These are phyloP conservation scores for Tapirus terrestris DNA, from an alignment of 2,113 vertebrate species.

Conservation along the genomic window DNA sequence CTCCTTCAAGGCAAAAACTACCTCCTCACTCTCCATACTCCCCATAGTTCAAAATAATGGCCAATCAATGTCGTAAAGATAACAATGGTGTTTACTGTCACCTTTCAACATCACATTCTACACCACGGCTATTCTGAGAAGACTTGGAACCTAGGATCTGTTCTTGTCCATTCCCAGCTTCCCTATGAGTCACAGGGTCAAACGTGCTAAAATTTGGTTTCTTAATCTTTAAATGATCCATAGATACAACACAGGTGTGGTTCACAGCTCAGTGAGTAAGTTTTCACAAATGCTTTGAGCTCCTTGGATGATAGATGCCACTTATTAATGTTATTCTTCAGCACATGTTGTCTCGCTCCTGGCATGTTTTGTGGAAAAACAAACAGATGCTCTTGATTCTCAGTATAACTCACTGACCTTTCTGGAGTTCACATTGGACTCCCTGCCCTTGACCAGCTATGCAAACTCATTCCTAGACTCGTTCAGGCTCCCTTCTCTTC, in stretches of 20 bases:
- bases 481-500: background rate
- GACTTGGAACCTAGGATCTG: background rate
- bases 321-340: background rate
- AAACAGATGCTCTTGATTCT: background rate
- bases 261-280: background rate
- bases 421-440: background rate
- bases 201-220: background rate
- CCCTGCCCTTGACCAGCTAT: background rate
- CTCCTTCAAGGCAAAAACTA: background rate
- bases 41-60: background rate
- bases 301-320: background rate
- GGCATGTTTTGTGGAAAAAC: conserved; percentile 20
- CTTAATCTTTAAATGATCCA: background rate
- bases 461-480: background rate
- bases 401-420: background rate
- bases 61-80: background rate
- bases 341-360: background rate
- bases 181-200: background rate
- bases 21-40: background rate
- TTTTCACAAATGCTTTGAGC: background rate
- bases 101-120: background rate
- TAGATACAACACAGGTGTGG: background rate
- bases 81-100: background rate
- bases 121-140: background rate
- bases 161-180: background rate